Evolutionary conservation across 2,113 vertebrate species (phyloP).

Genomic region (Gulo gulo): DNA sequence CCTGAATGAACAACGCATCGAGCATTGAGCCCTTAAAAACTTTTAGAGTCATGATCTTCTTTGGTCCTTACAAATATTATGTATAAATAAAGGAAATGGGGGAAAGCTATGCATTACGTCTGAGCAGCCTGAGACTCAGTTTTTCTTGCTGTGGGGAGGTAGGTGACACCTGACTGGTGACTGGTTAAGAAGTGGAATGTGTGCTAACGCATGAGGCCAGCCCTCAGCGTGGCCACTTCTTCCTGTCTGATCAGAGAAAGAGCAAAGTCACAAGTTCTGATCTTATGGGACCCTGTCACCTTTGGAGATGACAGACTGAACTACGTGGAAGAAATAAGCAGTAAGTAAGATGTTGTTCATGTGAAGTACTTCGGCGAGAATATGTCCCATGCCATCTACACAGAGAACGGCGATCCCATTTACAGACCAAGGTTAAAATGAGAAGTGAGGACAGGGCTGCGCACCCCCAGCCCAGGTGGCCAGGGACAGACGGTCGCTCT

Average conservation of each 20-base stretch:
- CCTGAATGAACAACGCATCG: not conserved
- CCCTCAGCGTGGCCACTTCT: not conserved
- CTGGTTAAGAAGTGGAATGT: not conserved
- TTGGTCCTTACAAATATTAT: not conserved
- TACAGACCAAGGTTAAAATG: accelerated
- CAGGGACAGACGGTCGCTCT: not conserved
- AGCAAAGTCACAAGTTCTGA: not conserved
- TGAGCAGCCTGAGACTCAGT: not conserved
- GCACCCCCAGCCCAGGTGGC: not conserved
- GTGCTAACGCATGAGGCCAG: not conserved
- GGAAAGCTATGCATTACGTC: no score
- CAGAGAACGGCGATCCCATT: accelerated
- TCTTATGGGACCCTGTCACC: not conserved
- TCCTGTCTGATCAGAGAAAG: not conserved
- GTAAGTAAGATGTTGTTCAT: accelerated
- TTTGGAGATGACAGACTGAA: not conserved
- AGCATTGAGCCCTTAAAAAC: no score
- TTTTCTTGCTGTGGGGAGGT: accelerated
- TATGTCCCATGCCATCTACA: accelerated
- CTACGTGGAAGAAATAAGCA: not conserved
- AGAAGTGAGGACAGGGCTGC: accelerated
- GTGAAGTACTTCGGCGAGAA: not conserved
- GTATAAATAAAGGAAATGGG: not conserved
- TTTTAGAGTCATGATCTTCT: accelerated
- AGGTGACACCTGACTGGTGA: not conserved